Evolutionary conservation across 2,888 invertebrate genomes (phyloP).

Genomic region (Euclidia mi): DNA sequence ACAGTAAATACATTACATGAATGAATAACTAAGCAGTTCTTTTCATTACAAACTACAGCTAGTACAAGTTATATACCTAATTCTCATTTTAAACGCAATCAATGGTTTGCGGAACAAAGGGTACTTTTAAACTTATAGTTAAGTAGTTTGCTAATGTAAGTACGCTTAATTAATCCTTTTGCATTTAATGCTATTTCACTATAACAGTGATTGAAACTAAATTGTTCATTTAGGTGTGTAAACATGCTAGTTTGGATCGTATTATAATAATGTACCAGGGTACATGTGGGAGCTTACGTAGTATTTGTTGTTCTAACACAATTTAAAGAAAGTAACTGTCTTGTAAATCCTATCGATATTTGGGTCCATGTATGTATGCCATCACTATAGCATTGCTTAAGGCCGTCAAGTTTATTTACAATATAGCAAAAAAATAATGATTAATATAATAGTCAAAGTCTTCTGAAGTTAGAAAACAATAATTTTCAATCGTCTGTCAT

Average conservation of each 20-base stretch:
- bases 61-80: slow-evolving; percentile 12
- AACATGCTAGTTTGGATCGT: background rate
- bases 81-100: slow-evolving; percentile 24
- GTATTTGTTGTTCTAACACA: too few species aligned
- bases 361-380: too few species aligned
- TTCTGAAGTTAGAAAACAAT: too few species aligned
- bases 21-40: background rate
- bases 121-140: slow-evolving; percentile 8
- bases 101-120: slow-evolving; percentile 19
- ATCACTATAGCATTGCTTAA: too few species aligned
- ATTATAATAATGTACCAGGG: background rate
- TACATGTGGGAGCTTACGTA: too few species aligned
- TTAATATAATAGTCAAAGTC: too few species aligned
- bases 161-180: slow-evolving; percentile 34
- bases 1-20: too few species aligned
- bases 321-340: too few species aligned
- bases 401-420: too few species aligned
- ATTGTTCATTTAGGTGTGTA: slow-evolving; percentile 1
- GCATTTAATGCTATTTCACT: slow-evolving; percentile 13
- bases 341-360: too few species aligned
- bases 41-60: background rate
- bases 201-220: slow-evolving; percentile 6
- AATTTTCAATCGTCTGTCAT: too few species aligned
- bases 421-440: too few species aligned
- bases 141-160: slow-evolving; percentile 17